A percentile compares a stretch with the other conserved stretches of the same genome.
These are phyloP conservation scores for Coregonus sp. DNA, from an alignment of 2,797 vertebrate species.

Conservation along the genomic window DNA sequence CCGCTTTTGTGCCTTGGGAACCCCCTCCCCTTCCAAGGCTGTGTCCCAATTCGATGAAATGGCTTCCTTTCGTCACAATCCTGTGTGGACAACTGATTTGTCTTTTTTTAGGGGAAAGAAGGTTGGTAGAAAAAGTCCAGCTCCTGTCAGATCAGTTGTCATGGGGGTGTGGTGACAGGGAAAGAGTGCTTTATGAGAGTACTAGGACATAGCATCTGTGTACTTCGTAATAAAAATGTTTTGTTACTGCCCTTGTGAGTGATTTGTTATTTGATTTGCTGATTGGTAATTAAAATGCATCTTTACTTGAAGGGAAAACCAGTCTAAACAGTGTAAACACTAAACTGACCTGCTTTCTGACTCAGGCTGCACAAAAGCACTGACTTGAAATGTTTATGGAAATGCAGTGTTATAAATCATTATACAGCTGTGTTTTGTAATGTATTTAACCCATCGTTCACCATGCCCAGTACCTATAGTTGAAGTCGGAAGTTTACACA, in stretches of 20 bases:
- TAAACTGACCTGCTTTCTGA: too few species aligned
- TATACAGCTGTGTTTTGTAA: too few species aligned
- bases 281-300: not conserved
- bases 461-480: too few species aligned
- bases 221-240: constrained; percentile 64
- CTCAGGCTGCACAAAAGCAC: not conserved
- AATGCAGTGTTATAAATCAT: not conserved
- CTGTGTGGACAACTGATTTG: too few species aligned
- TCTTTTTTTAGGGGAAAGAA: not conserved
- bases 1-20: constrained; percentile 70
- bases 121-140: constrained; percentile 12
- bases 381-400: not conserved
- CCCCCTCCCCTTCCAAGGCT: not conserved
- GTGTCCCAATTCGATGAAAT: not conserved
- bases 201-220: constrained; percentile 8
- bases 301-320: not conserved
- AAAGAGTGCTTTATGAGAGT: constrained; percentile 22
- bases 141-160: constrained; percentile 23
- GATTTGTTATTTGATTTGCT: constrained; percentile 6
- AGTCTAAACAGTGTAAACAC: not conserved
- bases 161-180: constrained; percentile 6
- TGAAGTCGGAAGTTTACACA: too few species aligned
- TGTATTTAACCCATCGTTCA: too few species aligned
- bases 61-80: too few species aligned
- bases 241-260: constrained; percentile 52